A percentile compares a stretch with the other conserved stretches of the same genome.
Conservation (phyloP, 2,113 vertebrate genomes). For the Rhagologus leucostigma region DNA sequence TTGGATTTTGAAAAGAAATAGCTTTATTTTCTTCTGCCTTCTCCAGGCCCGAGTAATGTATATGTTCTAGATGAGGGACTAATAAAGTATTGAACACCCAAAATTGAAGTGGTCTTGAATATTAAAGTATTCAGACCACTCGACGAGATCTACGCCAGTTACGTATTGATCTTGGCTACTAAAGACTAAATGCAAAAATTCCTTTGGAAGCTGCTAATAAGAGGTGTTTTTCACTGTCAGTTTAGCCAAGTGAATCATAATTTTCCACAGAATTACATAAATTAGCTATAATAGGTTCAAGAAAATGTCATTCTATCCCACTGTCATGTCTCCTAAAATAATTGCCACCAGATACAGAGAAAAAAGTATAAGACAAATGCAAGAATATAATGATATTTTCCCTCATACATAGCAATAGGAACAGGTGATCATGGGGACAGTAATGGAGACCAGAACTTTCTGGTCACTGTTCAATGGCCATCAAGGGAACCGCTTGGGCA, state of each 20-base stretch:
- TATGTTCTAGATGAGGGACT: neutral
- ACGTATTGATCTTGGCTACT: neutral
- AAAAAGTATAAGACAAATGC: neutral
- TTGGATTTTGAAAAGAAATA: neutral
- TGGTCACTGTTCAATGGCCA: neutral
- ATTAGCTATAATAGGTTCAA: neutral
- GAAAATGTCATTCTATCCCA: neutral
- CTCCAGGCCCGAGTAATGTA: neutral
- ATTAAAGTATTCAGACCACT: neutral
- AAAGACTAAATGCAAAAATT: neutral
- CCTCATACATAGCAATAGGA: neutral
- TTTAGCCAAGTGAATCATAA: neutral
- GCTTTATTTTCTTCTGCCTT: neutral
- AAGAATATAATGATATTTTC: neutral
- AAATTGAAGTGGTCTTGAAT: neutral
- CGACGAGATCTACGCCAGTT: neutral
- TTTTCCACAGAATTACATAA: neutral
- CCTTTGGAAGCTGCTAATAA: neutral
- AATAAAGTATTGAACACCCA: neutral
- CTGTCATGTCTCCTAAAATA: neutral
- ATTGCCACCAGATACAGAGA: neutral
- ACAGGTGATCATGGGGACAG: neutral
- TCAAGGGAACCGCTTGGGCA: neutral
- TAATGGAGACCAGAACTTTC: neutral
- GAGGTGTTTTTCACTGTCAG: neutral